Percentiles rank a stretch among this genome's conserved stretches.
These are phyloP conservation scores for Chrysopa pallens DNA, from an alignment of 1,140 invertebrate genomes.

Conservation along the genomic window DNA sequence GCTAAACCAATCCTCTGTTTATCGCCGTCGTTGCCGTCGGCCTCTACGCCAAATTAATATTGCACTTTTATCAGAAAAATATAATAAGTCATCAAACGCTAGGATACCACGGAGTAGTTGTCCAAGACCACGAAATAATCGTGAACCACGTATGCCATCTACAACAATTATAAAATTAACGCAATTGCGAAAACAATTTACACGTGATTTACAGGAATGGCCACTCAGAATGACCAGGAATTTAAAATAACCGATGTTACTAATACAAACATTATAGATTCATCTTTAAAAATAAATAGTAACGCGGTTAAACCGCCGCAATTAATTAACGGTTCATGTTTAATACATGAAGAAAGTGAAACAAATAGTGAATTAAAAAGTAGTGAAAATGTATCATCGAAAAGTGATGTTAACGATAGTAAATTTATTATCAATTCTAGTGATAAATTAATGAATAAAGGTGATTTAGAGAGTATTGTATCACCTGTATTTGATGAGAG, in stretches of 20 bases:
- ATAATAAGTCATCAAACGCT: not conserved
- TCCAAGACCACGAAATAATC: constrained; percentile 15
- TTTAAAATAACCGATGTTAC: not conserved
- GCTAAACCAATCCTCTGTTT: not conserved
- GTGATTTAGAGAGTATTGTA: no score
- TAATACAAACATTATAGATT: not conserved
- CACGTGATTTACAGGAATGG: constrained; percentile 20
- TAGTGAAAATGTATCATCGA: no score
- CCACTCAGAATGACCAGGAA: constrained; percentile 3
- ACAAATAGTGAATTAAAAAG: no score
- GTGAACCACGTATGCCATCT: not conserved
- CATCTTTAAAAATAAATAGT: not conserved
- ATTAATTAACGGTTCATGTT: no score
- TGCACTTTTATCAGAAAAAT: no score
- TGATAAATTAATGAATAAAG: no score
- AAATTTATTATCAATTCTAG: no score
- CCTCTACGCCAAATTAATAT: not conserved
- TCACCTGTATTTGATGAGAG: no score
- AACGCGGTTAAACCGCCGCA: no score
- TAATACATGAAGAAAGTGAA: no score
- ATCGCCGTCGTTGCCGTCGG: not conserved
- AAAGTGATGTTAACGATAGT: no score
- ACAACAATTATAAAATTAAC: constrained; percentile 9
- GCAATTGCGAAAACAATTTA: constrained; percentile 16
- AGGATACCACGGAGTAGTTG: not conserved